phyloP scores from a whole-genome alignment of 2,797 vertebrate genomes.

The Sciaenops ocellatus region DNA sequence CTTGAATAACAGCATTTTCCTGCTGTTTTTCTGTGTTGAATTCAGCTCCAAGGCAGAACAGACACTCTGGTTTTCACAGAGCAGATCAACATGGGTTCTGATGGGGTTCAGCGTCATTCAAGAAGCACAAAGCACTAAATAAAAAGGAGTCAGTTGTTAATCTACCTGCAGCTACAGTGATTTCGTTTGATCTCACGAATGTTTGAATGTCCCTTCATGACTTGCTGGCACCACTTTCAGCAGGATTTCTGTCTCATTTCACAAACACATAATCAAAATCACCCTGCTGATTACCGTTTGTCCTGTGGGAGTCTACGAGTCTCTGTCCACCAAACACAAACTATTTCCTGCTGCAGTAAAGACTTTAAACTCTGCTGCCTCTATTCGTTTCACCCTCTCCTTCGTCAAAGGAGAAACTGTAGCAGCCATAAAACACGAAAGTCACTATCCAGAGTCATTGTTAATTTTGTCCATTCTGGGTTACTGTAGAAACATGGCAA shows the following conservation, averaged over 20 bases:
- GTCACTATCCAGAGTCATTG: too few species aligned
- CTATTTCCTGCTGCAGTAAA: too few species aligned
- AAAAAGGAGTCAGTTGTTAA: not conserved
- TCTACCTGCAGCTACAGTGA: not conserved
- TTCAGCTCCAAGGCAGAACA: not conserved
- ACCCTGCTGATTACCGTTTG: too few species aligned
- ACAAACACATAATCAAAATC: not conserved
- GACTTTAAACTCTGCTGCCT: too few species aligned
- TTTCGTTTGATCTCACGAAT: not conserved
- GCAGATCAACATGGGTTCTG: not conserved
- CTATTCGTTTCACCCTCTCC: too few species aligned
- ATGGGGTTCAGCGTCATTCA: not conserved
- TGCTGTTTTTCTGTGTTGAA: not conserved
- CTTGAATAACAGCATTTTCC: slow-evolving; percentile 1
- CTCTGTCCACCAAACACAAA: too few species aligned
- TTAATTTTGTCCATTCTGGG: too few species aligned
- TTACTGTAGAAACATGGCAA: too few species aligned
- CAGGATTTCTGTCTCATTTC: not conserved
- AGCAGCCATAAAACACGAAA: too few species aligned
- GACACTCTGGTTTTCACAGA: not conserved
- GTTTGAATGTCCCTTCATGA: not conserved
- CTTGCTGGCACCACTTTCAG: not conserved
- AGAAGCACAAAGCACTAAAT: not conserved
- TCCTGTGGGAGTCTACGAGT: too few species aligned
- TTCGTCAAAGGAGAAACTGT: too few species aligned